These are phyloP conservation scores for Cotesia typhae DNA, from an alignment of 1,140 invertebrate genomes.

Conservation along the genomic window DNA sequence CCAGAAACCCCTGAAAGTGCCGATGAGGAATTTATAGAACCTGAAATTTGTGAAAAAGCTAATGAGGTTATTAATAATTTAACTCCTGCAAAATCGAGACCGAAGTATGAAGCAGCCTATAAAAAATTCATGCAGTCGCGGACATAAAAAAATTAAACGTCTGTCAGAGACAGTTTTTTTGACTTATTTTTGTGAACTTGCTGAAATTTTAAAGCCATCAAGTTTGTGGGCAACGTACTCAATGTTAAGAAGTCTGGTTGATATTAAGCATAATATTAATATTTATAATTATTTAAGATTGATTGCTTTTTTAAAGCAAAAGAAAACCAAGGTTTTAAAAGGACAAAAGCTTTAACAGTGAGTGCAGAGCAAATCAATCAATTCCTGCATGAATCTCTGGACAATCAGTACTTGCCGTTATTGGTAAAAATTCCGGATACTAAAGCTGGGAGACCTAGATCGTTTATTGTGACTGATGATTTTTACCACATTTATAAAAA, in stretches of 20 bases:
- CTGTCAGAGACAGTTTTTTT: slow-evolving; percentile 9
- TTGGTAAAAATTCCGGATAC: slow-evolving; percentile 32
- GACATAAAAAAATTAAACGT: not conserved
- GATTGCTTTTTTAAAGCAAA: not conserved
- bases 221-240: slow-evolving; percentile 21
- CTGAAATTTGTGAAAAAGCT: not conserved
- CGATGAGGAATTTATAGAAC: not conserved
- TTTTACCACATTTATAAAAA: slow-evolving; percentile 38
- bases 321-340: too few relatives aligned
- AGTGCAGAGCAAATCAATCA: too few relatives aligned
- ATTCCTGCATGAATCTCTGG: too few relatives aligned
- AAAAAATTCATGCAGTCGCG: not conserved
- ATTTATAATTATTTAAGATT: not conserved
- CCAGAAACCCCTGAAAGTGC: not conserved
- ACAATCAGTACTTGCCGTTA: not conserved
- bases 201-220: not conserved
- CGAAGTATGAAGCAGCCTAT: not conserved
- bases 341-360: too few relatives aligned
- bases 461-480: slow-evolving; percentile 34
- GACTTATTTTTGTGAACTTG: slow-evolving; percentile 24
- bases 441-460: slow-evolving; percentile 31
- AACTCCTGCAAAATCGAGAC: not conserved
- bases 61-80: not conserved
- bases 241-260: slow-evolving; percentile 6
- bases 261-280: not conserved